Percentiles rank a stretch among this genome's conserved stretches.
Conservation (phyloP, 2,888 invertebrate species). For the Lithophane semibrunnea region DNA sequence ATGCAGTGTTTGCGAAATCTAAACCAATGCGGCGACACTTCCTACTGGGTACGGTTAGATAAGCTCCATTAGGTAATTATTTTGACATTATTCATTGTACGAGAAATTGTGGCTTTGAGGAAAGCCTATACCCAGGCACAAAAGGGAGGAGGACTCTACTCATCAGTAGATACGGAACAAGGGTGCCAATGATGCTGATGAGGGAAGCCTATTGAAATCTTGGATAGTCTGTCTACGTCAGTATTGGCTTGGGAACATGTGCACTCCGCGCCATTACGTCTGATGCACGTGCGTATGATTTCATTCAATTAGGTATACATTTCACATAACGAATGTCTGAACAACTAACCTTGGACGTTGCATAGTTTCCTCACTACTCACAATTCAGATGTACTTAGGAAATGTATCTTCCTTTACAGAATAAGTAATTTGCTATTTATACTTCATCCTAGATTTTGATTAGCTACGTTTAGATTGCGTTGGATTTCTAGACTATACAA, state of each 20-base stretch:
- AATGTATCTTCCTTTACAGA: slow-evolving; percentile 6
- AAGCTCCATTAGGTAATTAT: neutral
- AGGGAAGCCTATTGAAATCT: neutral
- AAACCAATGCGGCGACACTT: neutral
- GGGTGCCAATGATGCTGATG: neutral
- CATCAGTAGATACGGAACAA: too few relatives aligned
- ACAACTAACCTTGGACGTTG: neutral
- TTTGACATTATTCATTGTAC: neutral
- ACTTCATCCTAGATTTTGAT: neutral
- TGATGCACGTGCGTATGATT: neutral
- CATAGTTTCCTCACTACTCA: slow-evolving; percentile 18
- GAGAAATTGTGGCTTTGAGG: neutral
- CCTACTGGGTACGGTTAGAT: neutral
- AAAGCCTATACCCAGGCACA: neutral
- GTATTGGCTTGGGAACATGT: neutral
- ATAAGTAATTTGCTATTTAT: neutral
- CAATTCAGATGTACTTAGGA: neutral
- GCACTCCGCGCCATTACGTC: neutral
- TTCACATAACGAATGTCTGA: neutral
- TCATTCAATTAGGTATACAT: slow-evolving; percentile 10
- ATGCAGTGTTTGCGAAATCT: neutral
- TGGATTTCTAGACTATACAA: slow-evolving; percentile 1
- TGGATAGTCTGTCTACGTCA: neutral
- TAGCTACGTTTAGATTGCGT: neutral
- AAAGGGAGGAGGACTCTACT: neutral